phyloP scores from a whole-genome alignment of 2,888 invertebrate species.

The Blomia tropicalis region DNA sequence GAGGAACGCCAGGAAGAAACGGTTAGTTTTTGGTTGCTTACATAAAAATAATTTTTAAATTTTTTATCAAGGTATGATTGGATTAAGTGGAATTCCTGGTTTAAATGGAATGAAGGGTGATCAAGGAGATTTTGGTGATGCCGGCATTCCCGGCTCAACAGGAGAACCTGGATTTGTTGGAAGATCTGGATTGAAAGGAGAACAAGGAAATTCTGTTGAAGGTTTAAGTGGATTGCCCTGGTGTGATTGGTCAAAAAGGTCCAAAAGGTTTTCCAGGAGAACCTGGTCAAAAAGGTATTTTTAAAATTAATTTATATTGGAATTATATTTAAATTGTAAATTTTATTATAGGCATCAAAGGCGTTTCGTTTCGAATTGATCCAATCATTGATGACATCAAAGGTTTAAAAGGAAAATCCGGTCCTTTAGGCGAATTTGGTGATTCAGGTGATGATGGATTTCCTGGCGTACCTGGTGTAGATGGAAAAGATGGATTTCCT shows the following conservation, averaged over 20 bases:
- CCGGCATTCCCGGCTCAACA: no score
- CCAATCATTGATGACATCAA: no score
- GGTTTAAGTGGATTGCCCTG: conserved; percentile 30
- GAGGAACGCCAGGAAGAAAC: conserved; percentile 42
- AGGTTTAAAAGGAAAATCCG: neutral
- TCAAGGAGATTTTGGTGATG: neutral
- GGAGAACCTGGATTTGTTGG: no score
- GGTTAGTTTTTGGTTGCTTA: conserved; percentile 29
- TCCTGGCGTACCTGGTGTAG: conserved; percentile 20
- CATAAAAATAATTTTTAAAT: neutral
- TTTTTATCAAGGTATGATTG: conserved; percentile 26
- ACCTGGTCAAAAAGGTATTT: conserved; percentile 21
- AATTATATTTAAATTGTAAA: no score
- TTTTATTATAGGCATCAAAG: no score
- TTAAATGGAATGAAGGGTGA: conserved; percentile 32
- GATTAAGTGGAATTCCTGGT: conserved; percentile 20
- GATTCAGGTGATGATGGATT: conserved; percentile 15
- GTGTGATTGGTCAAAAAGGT: conserved; percentile 39
- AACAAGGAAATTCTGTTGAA: conserved; percentile 29
- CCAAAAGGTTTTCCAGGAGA: conserved; percentile 42
- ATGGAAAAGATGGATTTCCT: neutral
- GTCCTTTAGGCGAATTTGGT: conserved; percentile 23
- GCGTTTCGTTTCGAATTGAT: no score
- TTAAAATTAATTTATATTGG: no score
- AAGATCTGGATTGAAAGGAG: conserved; percentile 31